phyloP scores from a whole-genome alignment of 2,888 invertebrate genomes.

The Lycia hirtaria region DNA sequence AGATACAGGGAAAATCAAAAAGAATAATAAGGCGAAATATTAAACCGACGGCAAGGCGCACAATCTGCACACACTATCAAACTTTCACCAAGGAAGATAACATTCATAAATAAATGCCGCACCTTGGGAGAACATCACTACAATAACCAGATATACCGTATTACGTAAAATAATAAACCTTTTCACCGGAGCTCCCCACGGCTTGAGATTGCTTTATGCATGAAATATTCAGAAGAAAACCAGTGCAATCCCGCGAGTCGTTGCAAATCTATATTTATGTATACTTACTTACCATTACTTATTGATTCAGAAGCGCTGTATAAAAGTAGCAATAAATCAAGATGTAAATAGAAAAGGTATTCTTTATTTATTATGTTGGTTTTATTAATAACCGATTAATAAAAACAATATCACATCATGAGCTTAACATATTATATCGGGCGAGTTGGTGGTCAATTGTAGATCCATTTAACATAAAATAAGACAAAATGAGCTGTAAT shows the following conservation, averaged over 20 bases:
- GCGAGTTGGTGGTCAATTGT: too few species aligned
- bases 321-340: too few species aligned
- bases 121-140: conserved; percentile 17
- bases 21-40: conserved; percentile 17
- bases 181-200: conserved; percentile 29
- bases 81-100: conserved; percentile 19
- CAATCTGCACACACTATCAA: conserved; percentile 20
- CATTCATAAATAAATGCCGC: conserved; percentile 27
- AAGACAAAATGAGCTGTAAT: too few species aligned
- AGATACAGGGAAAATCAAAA: not conserved
- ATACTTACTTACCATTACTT: conserved; percentile 31
- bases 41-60: conserved; percentile 6
- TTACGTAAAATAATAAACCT: conserved; percentile 34
- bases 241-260: conserved; percentile 45
- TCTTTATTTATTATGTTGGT: too few species aligned
- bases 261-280: conserved; percentile 36
- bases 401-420: too few species aligned
- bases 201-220: conserved; percentile 43
- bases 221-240: conserved; percentile 48
- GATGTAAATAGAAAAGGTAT: too few species aligned
- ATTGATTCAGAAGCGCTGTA: conserved; percentile 33
- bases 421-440: too few species aligned
- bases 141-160: conserved; percentile 27
- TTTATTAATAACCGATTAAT: too few species aligned
- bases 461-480: too few species aligned